These are phyloP conservation scores for Ariopsis seemanni DNA, from an alignment of 2,113 vertebrate species.

Conservation along the genomic window DNA sequence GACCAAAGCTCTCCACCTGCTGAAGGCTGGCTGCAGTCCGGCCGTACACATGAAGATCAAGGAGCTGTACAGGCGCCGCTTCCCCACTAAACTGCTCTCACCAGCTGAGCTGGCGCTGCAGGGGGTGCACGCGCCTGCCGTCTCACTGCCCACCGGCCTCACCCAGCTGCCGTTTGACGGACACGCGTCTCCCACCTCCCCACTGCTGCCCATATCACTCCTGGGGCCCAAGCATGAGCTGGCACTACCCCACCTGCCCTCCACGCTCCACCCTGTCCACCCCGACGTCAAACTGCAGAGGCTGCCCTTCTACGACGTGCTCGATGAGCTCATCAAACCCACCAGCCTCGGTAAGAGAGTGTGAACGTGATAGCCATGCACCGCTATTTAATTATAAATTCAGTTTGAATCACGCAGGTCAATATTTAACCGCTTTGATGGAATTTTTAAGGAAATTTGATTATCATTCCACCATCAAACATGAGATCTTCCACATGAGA, in stretches of 20 bases:
- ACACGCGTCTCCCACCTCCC: conserved; percentile 85
- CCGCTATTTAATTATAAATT: not conserved
- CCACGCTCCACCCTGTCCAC: conserved; percentile 92
- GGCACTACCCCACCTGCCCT: conserved; percentile 89
- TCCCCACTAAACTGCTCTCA: conserved; percentile 94
- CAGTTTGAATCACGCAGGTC: not conserved
- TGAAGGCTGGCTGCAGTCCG: conserved; percentile 96
- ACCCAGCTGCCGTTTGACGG: conserved; percentile 89
- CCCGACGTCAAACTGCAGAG: conserved; percentile 97
- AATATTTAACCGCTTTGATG: not conserved
- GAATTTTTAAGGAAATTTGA: not conserved
- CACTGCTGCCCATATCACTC: conserved; percentile 90
- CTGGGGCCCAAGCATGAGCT: conserved; percentile 97
- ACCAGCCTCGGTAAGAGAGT: conserved; percentile 90
- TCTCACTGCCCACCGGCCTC: conserved; percentile 82
- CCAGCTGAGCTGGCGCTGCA: conserved; percentile 87
- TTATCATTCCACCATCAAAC: not conserved
- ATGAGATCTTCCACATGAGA: not conserved
- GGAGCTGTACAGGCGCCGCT: conserved; percentile 94
- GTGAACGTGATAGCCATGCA: not conserved
- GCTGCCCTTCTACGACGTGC: conserved; percentile 94
- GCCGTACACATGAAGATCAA: conserved; percentile 99
- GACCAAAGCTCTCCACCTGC: conserved; percentile 93
- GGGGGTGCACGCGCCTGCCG: conserved; percentile 82
- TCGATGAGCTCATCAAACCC: conserved; percentile 98